phyloP scores from a whole-genome alignment of 2,888 invertebrate genomes.

The Mayetiola destructor region DNA sequence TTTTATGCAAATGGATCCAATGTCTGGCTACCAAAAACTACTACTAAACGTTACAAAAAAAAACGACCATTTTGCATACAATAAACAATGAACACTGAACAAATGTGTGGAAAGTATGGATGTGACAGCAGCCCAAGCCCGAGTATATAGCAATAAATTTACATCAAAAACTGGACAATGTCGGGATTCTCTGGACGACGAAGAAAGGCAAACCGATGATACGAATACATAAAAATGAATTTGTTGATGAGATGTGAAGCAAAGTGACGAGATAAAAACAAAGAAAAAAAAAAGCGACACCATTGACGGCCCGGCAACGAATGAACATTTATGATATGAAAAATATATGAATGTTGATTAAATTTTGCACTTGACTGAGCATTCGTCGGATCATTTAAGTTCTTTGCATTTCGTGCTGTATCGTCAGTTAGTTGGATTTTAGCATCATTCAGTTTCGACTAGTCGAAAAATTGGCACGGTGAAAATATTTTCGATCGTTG shows the following conservation, averaged over 20 bases:
- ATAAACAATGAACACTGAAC: too few relatives aligned
- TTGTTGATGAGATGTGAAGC: background rate
- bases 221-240: slow-evolving; percentile 9
- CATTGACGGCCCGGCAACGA: background rate
- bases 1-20: too few relatives aligned
- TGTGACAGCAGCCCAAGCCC: background rate
- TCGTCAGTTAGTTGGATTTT: too few relatives aligned
- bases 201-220: background rate
- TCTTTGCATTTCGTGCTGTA: too few relatives aligned
- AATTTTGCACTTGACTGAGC: slow-evolving; percentile 18
- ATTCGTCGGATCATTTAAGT: too few relatives aligned
- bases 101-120: background rate
- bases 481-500: too few relatives aligned
- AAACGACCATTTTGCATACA: slow-evolving; percentile 1
- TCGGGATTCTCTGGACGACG: too few relatives aligned
- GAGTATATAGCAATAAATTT: slow-evolving; percentile 1
- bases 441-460: too few relatives aligned
- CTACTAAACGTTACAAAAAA: too few relatives aligned
- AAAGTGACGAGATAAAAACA: background rate
- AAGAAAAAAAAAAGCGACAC: background rate
- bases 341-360: slow-evolving; percentile 16
- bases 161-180: background rate
- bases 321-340: slow-evolving; percentile 11
- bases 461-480: too few relatives aligned
- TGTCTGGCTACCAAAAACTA: too few relatives aligned